A percentile compares a stretch with the other conserved stretches of the same genome.
Conservation (phyloP, 2,113 vertebrate species). For the Oreotrochilus melanogaster region DNA sequence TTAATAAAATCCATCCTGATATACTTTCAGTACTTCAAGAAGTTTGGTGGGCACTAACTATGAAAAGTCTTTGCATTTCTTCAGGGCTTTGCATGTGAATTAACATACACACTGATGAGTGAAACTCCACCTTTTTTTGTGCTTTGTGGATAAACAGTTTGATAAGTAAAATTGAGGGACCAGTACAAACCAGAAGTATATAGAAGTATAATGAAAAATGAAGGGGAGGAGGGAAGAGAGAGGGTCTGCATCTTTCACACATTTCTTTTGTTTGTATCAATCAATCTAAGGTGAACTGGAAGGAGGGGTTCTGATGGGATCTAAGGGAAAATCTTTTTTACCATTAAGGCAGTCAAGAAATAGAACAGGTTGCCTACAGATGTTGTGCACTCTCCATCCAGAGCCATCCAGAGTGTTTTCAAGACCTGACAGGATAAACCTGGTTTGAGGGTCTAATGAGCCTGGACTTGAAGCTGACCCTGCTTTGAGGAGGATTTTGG, state of each 20-base stretch:
- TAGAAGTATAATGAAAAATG: not conserved
- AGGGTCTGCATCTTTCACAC: not conserved
- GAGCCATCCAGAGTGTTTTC: not conserved
- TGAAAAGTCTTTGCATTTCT: not conserved
- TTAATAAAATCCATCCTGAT: not conserved
- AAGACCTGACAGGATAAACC: not conserved
- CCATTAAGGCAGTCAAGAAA: not conserved
- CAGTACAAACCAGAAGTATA: not conserved
- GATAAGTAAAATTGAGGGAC: not conserved
- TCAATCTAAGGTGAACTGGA: not conserved
- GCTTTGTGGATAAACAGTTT: not conserved
- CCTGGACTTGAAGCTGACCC: not conserved
- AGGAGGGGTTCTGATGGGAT: not conserved
- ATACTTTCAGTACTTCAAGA: not conserved
- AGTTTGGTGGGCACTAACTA: not conserved
- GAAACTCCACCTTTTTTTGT: not conserved
- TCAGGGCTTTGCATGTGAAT: not conserved
- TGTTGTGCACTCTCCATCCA: not conserved
- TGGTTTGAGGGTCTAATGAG: not conserved
- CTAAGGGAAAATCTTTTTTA: not conserved
- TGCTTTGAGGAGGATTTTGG: not conserved
- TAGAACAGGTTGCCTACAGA: not conserved
- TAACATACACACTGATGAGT: not conserved
- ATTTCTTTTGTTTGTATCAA: not conserved
- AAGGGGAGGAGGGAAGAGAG: fast-evolving